A percentile compares a stretch with the other conserved stretches of the same genome.
These are phyloP conservation scores for Lasaia peninsularis DNA, from an alignment of 1,140 invertebrate species.

Conservation along the genomic window DNA sequence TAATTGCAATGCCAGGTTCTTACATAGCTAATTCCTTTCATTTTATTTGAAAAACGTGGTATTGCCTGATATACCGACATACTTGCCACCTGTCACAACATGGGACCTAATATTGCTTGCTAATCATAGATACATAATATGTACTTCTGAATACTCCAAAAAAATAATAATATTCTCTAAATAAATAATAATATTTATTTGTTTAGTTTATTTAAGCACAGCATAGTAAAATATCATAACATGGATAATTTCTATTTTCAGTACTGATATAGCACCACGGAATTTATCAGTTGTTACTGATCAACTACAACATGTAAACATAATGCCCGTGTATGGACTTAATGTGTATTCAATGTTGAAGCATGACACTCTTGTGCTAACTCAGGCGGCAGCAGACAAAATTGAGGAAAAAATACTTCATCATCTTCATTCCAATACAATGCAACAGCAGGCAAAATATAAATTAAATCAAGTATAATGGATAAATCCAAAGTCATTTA, in stretches of 20 bases:
- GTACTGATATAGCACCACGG: conserved; percentile 89
- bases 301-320: conserved; percentile 87
- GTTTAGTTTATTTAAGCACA: too few relatives aligned
- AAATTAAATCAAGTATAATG: conserved; percentile 60
- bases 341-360: conserved; percentile 96
- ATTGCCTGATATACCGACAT: too few relatives aligned
- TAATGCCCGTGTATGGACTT: conserved; percentile 96
- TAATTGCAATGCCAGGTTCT: too few relatives aligned
- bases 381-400: conserved; percentile 87
- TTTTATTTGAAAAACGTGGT: too few relatives aligned
- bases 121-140: too few relatives aligned
- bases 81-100: too few relatives aligned
- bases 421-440: conserved; percentile 83
- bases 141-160: too few relatives aligned
- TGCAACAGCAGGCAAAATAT: conserved; percentile 65
- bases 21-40: too few relatives aligned
- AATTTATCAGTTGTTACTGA: conserved; percentile 91
- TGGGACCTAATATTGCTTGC: too few relatives aligned
- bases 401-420: conserved; percentile 93
- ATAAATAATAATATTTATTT: too few relatives aligned
- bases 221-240: neutral
- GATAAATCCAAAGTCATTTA: conserved; percentile 14
- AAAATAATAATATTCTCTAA: too few relatives aligned
- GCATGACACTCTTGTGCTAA: conserved; percentile 95
- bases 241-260: conserved; percentile 73